Evolutionary conservation across 2,888 invertebrate species (phyloP).

Genomic region (Diabrotica balteata): DNA sequence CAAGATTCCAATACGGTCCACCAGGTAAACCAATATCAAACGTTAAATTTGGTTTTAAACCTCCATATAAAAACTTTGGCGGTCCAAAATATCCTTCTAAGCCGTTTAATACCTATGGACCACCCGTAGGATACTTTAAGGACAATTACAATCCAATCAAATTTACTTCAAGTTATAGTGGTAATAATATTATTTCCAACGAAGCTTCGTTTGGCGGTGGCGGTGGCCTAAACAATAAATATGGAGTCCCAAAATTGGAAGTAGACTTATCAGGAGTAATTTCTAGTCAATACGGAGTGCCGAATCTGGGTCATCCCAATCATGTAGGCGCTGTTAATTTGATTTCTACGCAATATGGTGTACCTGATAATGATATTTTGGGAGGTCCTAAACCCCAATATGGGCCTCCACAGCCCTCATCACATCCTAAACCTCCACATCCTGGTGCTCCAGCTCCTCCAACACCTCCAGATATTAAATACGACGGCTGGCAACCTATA

Average conservation of each 20-base stretch:
- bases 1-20: conserved; percentile 49
- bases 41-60: conserved; percentile 50
- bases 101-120: conserved; percentile 45
- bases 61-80: conserved; percentile 54
- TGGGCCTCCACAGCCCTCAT: conserved; percentile 68
- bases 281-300: conserved; percentile 40
- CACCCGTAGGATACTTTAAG: conserved; percentile 46
- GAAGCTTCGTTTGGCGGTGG: conserved; percentile 15
- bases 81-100: conserved; percentile 44
- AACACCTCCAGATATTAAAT: conserved; percentile 76
- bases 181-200: conserved; percentile 23
- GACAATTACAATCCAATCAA: conserved; percentile 41
- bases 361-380: conserved; percentile 31
- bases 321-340: conserved; percentile 13
- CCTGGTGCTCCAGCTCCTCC: conserved; percentile 77
- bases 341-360: conserved; percentile 40
- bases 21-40: conserved; percentile 51
- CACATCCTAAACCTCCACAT: conserved; percentile 67
- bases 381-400: conserved; percentile 50
- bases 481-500: conserved; percentile 89
- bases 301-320: conserved; percentile 31
- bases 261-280: conserved; percentile 14
- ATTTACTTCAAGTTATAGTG: conserved; percentile 34
- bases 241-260: conserved; percentile 28
- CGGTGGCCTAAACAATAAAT: conserved; percentile 24